Percentiles rank a stretch among this genome's conserved stretches.
These are phyloP conservation scores for Zapornia atra DNA, from an alignment of 2,113 vertebrate genomes.

Conservation along the genomic window DNA sequence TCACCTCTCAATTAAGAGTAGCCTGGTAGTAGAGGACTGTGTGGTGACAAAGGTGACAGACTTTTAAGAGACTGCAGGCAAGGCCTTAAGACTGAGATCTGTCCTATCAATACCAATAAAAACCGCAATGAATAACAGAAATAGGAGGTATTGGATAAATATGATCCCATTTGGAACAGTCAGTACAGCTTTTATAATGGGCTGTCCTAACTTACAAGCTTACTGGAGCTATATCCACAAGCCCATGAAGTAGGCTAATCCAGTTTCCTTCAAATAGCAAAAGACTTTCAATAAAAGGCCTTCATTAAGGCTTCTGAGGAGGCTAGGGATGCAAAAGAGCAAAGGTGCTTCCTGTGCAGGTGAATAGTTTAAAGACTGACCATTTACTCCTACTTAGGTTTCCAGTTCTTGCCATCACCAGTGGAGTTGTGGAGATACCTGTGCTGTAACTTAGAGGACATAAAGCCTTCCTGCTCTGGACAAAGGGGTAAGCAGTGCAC, in stretches of 20 bases:
- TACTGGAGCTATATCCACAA: not conserved
- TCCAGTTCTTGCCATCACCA: not conserved
- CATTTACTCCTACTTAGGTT: not conserved
- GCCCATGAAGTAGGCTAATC: not conserved
- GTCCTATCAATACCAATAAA: not conserved
- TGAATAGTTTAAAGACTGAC: not conserved
- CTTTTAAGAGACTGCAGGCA: not conserved
- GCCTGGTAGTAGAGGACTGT: not conserved
- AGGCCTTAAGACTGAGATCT: not conserved
- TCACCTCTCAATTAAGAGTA: slow-evolving; percentile 26
- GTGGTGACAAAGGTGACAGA: not conserved
- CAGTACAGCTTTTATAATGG: not conserved
- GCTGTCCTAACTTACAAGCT: not conserved
- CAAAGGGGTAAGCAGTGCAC: not conserved
- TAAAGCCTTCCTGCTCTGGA: not conserved
- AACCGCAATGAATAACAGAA: not conserved
- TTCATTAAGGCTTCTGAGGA: not conserved
- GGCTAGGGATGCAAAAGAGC: not conserved
- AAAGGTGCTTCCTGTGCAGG: not conserved
- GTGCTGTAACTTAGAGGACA: not conserved
- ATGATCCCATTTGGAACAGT: not conserved
- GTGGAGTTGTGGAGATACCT: not conserved
- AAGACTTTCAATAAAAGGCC: not conserved
- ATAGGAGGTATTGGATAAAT: not conserved
- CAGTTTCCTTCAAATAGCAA: not conserved